A percentile compares a stretch with the other conserved stretches of the same genome.
Evolutionary conservation across 2,888 invertebrate species (phyloP).

Genomic region (Cantharis rufa): DNA sequence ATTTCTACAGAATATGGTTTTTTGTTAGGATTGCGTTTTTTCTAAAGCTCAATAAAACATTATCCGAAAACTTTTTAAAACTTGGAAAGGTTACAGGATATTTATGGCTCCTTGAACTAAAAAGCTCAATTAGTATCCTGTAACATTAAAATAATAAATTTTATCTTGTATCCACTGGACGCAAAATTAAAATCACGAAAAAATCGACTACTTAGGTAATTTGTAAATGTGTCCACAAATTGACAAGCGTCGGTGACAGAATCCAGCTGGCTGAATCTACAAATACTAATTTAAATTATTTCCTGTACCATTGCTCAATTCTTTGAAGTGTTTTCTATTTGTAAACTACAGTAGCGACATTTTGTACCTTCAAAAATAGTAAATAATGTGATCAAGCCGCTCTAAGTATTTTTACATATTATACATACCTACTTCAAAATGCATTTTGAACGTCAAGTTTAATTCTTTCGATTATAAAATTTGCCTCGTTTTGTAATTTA

Average conservation of each 20-base stretch:
- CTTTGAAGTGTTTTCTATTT: background rate
- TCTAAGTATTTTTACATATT: background rate
- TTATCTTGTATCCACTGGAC: background rate
- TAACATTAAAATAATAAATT: background rate
- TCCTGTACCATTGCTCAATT: background rate
- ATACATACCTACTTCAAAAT: background rate
- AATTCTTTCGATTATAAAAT: background rate
- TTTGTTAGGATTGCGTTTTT: conserved; percentile 8
- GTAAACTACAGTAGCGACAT: background rate
- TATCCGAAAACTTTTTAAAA: background rate
- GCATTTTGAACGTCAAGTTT: background rate
- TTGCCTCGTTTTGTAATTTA: background rate
- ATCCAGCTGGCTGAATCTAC: background rate
- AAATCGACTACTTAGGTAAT: background rate
- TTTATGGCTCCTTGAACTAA: background rate
- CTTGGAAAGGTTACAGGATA: background rate
- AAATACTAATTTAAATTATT: conserved; percentile 3
- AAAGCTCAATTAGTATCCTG: background rate
- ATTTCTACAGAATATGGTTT: conserved; percentile 24
- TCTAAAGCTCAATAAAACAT: background rate
- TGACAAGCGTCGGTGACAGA: background rate
- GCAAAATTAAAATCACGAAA: background rate
- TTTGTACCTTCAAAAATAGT: background rate
- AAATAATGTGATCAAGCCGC: background rate
- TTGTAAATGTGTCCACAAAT: background rate